Conservation (phyloP, 2,113 vertebrate species). For the Crotophaga sulcirostris region DNA sequence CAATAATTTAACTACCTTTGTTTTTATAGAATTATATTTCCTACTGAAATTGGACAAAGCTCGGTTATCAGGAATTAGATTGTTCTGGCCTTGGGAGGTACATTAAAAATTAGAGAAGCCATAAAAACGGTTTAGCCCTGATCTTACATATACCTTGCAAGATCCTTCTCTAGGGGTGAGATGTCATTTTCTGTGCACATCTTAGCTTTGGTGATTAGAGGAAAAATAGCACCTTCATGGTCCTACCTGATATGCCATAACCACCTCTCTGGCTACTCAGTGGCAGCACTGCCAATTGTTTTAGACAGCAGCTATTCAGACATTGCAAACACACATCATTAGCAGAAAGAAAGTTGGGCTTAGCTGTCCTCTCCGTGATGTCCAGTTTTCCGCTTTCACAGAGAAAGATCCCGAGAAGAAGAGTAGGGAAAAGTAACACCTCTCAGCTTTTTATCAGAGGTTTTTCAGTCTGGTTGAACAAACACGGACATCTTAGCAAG, state of each 20-base stretch:
- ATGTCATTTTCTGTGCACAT: neutral
- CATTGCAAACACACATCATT: neutral
- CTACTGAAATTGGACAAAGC: neutral
- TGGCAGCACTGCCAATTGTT: rapidly evolving
- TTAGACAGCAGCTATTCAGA: neutral
- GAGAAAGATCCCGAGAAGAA: neutral
- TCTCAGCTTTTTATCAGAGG: neutral
- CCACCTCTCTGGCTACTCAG: neutral
- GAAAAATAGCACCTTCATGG: neutral
- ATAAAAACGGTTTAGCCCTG: neutral
- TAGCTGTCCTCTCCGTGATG: neutral
- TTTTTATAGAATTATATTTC: neutral
- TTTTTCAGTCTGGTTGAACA: neutral
- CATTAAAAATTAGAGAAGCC: neutral
- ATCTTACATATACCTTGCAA: neutral
- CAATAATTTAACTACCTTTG: neutral
- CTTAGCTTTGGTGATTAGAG: neutral
- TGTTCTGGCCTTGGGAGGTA: neutral
- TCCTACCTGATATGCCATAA: neutral
- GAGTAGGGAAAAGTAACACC: neutral
- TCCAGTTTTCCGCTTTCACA: neutral
- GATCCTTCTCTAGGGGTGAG: neutral
- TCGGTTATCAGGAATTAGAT: neutral
- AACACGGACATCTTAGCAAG: neutral
- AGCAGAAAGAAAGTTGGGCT: neutral